Conservation (phyloP, 2,113 vertebrate genomes). For the Istiophorus platypterus region DNA sequence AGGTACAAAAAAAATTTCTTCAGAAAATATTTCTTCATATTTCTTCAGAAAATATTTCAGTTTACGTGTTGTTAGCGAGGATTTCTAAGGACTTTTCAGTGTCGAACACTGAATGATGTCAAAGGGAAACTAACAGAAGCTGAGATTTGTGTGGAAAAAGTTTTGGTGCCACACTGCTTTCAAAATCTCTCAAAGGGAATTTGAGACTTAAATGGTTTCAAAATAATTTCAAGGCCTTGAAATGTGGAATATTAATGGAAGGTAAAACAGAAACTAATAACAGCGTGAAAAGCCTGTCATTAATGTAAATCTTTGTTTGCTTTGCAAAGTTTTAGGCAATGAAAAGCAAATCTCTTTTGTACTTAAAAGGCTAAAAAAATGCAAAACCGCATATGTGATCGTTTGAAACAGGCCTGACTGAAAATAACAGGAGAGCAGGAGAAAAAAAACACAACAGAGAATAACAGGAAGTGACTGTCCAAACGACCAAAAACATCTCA, state of each 20-base stretch:
- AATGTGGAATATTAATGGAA: not conserved
- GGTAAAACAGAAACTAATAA: not conserved
- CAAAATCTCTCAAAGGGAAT: not conserved
- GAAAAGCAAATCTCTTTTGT: not conserved
- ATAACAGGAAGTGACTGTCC: conserved; percentile 56
- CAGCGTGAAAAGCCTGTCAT: not conserved
- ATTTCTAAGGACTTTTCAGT: not conserved
- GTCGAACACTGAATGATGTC: not conserved
- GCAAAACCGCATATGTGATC: not conserved
- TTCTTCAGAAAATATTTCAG: not conserved
- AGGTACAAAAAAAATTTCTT: not conserved
- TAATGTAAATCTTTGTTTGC: not conserved
- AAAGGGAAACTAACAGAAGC: not conserved
- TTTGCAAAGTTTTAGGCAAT: not conserved
- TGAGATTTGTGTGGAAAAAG: not conserved
- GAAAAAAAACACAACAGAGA: conserved; percentile 22
- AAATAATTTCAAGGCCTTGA: not conserved
- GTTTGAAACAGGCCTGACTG: conserved; percentile 8
- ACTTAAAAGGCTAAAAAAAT: not conserved
- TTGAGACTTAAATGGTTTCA: not conserved
- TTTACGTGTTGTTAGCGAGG: not conserved
- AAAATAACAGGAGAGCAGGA: conserved; percentile 32
- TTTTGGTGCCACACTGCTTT: not conserved
- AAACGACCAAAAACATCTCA: conserved; percentile 72
- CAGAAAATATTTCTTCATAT: not conserved